Percentiles rank a stretch among this genome's conserved stretches.
Evolutionary conservation across 2,797 vertebrate genomes (phyloP).

Genomic region (Phalloptychus januarius): DNA sequence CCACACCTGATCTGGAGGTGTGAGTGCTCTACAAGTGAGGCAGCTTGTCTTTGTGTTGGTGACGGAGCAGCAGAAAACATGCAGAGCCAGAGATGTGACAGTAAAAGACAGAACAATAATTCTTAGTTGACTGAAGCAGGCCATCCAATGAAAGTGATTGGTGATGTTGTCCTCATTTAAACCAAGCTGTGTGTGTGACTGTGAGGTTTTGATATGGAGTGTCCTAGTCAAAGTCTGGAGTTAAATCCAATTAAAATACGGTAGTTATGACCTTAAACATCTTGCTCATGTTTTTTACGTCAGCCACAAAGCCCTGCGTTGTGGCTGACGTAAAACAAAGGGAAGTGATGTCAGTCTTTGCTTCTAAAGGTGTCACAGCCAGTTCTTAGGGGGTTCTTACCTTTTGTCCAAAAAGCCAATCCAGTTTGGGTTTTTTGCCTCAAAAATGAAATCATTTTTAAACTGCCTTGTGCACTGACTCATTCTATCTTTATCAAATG

Average conservation of each 20-base stretch:
- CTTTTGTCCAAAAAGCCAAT: not conserved
- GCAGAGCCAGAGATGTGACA: constrained; percentile 23
- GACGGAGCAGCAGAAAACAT: constrained; percentile 15
- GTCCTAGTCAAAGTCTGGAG: not conserved
- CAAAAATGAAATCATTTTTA: not conserved
- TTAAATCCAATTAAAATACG: not conserved
- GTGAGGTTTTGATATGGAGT: not conserved
- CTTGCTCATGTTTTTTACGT: not conserved
- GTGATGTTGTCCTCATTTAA: constrained; percentile 39
- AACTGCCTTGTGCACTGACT: not conserved
- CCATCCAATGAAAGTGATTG: constrained; percentile 38
- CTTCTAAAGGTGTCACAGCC: not conserved
- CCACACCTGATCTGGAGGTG: constrained; percentile 13
- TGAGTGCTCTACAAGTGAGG: constrained; percentile 22
- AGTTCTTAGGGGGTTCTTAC: not conserved
- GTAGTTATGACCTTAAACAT: not conserved
- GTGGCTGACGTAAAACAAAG: not conserved
- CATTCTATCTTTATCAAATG: not conserved
- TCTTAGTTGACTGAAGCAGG: constrained; percentile 51
- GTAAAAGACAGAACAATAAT: constrained; percentile 29
- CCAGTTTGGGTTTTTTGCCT: not conserved
- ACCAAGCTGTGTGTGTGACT: not conserved
- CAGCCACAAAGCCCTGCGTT: not conserved
- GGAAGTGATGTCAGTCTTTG: not conserved
- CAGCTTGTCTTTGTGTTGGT: not conserved